Evolutionary conservation across 2,113 vertebrate species (phyloP), one percentile per base, ranked within the genome.

Genomic region (Kobus ellipsiprymnus): DNA sequence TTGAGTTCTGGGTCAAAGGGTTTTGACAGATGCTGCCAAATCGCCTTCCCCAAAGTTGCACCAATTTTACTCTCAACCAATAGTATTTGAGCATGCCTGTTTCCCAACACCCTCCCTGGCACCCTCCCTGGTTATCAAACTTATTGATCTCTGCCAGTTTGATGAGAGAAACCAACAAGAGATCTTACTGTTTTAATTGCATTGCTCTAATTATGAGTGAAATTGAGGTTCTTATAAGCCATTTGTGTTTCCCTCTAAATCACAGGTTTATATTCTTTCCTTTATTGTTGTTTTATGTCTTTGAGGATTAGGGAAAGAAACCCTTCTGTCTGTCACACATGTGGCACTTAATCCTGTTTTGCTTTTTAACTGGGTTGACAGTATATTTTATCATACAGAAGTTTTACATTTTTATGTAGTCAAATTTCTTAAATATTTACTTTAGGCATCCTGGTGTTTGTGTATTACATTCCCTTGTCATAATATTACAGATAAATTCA

Each of bases 1-100:
- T 40, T 94, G 50, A 90, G 33, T 90, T 95, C 91, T 97, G 91
- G 95, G 95, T 96, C 91, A 95, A 95, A 97, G 95, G 87, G 54
- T 94, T 94, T 96, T 78, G 60, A 97, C 78, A 82, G 86, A 78
- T 88, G 21, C 92, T 96, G 71, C 80, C 96, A 93, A 96, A 91
- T 67, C 1, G 1, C 46, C 77, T 59, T 94, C 77, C 48, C 30
- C 7, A 46, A 83, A 80, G 77, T 60, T 94, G 90, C 30, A 67
- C 55, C 92, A 67, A 3, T 82, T 89, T 89, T 85, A 27, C 44
- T 80, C 50, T 60, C 52, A 92, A 11, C 78, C 80, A n/a, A 23
- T 46, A 25, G 27, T 29, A 74, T 77, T 64, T 50, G 57, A 86
- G 21, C 21, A 30, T 44, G 30, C 54, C 54, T 78, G 8, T 90